These are phyloP conservation scores for Palaemon carinicauda DNA, from an alignment of 1,140 invertebrate species.

Conservation along the genomic window DNA sequence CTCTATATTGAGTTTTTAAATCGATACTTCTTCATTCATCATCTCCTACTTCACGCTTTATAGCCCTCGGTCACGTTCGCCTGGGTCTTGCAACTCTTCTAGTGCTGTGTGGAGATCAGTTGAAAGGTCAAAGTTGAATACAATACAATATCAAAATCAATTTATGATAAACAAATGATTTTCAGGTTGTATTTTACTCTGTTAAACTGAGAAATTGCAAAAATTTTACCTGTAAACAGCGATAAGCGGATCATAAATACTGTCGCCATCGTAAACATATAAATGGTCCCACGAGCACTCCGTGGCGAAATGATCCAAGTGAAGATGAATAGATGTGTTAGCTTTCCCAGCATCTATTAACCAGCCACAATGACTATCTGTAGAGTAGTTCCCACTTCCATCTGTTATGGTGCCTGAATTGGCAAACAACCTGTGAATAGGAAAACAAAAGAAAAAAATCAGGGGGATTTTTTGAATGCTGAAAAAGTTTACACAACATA, in stretches of 20 bases:
- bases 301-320: slow-evolving; percentile 91
- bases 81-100: too few species aligned
- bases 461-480: neutral
- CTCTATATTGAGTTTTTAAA: too few species aligned
- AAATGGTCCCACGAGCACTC: slow-evolving; percentile 99
- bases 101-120: too few species aligned
- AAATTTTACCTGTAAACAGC: slow-evolving; percentile 84
- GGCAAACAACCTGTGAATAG: slow-evolving; percentile 18
- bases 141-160: too few species aligned
- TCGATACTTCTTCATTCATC: too few species aligned
- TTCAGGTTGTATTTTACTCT: too few species aligned
- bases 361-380: slow-evolving; percentile 95
- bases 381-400: slow-evolving; percentile 92
- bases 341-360: slow-evolving; percentile 75
- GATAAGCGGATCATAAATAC: slow-evolving; percentile 87
- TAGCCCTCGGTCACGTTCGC: too few species aligned
- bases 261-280: slow-evolving; percentile 97
- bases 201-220: too few species aligned
- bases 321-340: slow-evolving; percentile 72
- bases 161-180: too few species aligned
- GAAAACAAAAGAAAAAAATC: neutral
- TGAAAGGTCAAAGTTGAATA: too few species aligned
- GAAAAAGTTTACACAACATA: neutral
- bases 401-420: slow-evolving; percentile 83
- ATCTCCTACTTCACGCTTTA: too few species aligned